phyloP scores from a whole-genome alignment of 1,140 invertebrate species.

The Apis dorsata region DNA sequence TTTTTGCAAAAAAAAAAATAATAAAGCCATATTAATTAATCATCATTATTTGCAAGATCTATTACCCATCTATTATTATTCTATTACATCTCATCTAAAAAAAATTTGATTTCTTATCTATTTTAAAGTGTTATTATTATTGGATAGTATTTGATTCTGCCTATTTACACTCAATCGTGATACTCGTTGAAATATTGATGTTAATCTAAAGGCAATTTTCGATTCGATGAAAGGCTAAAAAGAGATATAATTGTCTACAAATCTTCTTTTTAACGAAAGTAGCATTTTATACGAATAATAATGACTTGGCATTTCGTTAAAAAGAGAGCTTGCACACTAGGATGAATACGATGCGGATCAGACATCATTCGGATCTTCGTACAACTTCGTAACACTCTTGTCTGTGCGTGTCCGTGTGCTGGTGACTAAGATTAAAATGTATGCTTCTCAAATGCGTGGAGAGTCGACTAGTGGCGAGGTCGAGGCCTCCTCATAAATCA shows the following conservation, averaged over 20 bases:
- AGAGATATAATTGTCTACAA: background rate
- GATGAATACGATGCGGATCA: constrained; percentile 34
- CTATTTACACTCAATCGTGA: too few relatives aligned
- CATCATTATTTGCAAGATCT: too few relatives aligned
- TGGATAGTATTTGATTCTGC: too few relatives aligned
- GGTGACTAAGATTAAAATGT: constrained; percentile 65
- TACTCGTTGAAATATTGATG: too few relatives aligned
- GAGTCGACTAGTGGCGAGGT: constrained; percentile 62
- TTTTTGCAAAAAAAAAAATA: too few relatives aligned
- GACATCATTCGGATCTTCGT: constrained; percentile 26
- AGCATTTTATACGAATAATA: constrained; percentile 13
- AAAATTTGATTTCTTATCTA: too few relatives aligned
- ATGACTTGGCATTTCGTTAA: constrained; percentile 16
- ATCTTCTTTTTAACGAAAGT: background rate
- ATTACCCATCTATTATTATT: too few relatives aligned
- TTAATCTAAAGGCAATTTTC: too few relatives aligned
- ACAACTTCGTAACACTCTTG: constrained; percentile 34
- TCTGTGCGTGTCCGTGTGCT: background rate
- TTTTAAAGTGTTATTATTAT: too few relatives aligned
- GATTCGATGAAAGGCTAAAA: background rate
- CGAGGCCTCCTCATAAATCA: constrained; percentile 63
- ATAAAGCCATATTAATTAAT: too few relatives aligned
- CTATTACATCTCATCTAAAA: too few relatives aligned
- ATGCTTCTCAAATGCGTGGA: constrained; percentile 58
- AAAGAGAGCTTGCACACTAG: background rate